Base-by-base conservation (phyloP, 2,888 invertebrate species). In the Ophion ellenae region DNA sequence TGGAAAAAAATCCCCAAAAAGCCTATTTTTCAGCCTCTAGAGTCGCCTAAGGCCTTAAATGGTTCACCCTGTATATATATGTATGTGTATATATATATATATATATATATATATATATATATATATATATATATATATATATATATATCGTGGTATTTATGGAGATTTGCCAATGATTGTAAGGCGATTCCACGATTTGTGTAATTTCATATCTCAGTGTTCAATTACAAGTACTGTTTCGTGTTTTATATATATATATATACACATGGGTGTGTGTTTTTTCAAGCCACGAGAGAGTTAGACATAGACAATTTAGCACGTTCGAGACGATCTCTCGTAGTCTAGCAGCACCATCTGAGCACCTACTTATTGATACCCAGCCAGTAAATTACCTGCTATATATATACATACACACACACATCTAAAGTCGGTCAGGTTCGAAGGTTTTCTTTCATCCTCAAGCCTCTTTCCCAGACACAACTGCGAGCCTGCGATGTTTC, bases 101-200 rank as follows among this genome's bases (percentile, higher is more conserved):
- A n/a, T n/a, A n/a, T n/a, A n/a, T n/a, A n/a, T n/a, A n/a, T n/a
- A n/a, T n/a, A n/a, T n/a, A n/a, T n/a, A n/a, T n/a, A n/a, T n/a
- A n/a, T n/a, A n/a, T n/a, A n/a, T n/a, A n/a, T n/a, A n/a, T n/a
- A 40, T 14, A 9, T 14, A 14, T 47, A 14, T 47, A 47, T 57
- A 63, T n/a, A 3, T 14, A 14, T 14, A 14, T 14, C 3, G 1
- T 47, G 47, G 47, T 17, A 47, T 47, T 47, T 47, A 47, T 47
- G 64, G 14, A n/a, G 32, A 36, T 67, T 53, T 63, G 63, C 20
- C 20, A 63, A 70, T 47, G 53, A 57, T 17, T 67, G 81, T 75
- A 85, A 85, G 78, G n/a, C 28, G 85, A 85, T 81, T 85, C 74
- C 70, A 71, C 32, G 74, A 74, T 85, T 82, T 82, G 78, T 78